Conservation (phyloP, 2,888 invertebrate genomes). For the Tholera decimalis region DNA sequence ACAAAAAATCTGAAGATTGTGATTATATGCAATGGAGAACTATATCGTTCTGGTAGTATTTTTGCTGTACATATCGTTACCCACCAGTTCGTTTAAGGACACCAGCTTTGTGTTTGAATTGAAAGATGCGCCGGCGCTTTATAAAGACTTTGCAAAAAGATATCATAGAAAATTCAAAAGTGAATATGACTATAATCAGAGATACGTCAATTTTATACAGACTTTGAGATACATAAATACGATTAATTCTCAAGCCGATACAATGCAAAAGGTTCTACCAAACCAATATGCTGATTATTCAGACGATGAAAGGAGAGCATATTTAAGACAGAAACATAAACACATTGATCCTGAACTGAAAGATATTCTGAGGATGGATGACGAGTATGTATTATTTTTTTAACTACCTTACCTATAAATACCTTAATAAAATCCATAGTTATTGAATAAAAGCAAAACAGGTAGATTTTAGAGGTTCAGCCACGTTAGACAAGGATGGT, state of each 20-base stretch:
- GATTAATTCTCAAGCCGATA: constrained; percentile 69
- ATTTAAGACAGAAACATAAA: constrained; percentile 29
- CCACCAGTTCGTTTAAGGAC: constrained; percentile 6
- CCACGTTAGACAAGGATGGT: too few species aligned
- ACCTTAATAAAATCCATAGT: too few species aligned
- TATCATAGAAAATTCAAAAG: constrained; percentile 70
- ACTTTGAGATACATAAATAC: constrained; percentile 75
- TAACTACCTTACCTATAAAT: background rate
- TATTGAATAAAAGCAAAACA: too few species aligned
- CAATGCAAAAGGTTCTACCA: constrained; percentile 69
- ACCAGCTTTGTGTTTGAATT: constrained; percentile 62
- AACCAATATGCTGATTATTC: constrained; percentile 78
- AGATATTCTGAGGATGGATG: constrained; percentile 34
- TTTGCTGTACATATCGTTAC: constrained; percentile 8
- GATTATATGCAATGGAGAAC: constrained; percentile 50
- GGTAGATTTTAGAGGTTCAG: too few species aligned
- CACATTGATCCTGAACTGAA: constrained; percentile 71
- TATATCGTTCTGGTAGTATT: constrained; percentile 42
- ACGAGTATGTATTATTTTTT: constrained; percentile 1
- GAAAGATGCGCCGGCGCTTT: constrained; percentile 63
- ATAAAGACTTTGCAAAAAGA: constrained; percentile 64
- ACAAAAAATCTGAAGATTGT: background rate
- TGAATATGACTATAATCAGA: constrained; percentile 70
- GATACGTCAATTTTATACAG: constrained; percentile 74
- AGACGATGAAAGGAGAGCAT: constrained; percentile 60